Conservation (phyloP, 2,113 vertebrate genomes). For the Chroicocephalus ridibundus region DNA sequence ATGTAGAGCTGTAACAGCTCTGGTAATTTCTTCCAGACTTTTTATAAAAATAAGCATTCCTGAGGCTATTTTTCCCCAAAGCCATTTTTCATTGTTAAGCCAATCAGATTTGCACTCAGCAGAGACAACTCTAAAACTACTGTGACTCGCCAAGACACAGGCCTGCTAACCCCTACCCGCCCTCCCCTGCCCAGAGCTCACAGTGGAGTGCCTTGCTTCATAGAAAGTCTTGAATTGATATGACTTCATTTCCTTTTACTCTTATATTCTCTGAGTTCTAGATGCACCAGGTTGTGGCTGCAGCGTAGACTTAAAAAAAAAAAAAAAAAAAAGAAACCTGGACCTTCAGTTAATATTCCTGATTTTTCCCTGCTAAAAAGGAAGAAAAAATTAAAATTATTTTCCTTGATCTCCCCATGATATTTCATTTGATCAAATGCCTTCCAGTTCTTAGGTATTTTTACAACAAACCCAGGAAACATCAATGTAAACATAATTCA, state of each 20-base stretch:
- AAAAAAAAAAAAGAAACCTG: background rate
- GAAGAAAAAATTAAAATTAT: background rate
- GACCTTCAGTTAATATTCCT: background rate
- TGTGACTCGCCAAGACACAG: background rate
- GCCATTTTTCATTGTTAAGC: slow-evolving; percentile 7
- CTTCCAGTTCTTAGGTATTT: background rate
- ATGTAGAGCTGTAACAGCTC: background rate
- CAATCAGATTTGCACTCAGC: background rate
- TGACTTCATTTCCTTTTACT: background rate
- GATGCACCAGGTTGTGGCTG: background rate
- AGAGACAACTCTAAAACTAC: background rate
- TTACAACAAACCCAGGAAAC: background rate
- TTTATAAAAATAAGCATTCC: slow-evolving; percentile 25
- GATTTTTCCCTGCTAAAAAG: background rate
- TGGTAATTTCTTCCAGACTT: slow-evolving; percentile 30
- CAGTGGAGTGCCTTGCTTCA: background rate
- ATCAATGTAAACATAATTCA: background rate
- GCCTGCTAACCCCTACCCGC: background rate
- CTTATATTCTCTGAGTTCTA: background rate
- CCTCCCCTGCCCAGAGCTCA: background rate
- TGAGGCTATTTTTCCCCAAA: background rate
- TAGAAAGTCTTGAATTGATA: background rate
- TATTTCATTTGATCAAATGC: background rate
- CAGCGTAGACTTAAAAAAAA: background rate
- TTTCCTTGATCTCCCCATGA: background rate